A percentile compares a stretch with the other conserved stretches of the same genome.
phyloP scores from a whole-genome alignment of 2,113 vertebrate genomes.

The Collichthys lucidus region DNA sequence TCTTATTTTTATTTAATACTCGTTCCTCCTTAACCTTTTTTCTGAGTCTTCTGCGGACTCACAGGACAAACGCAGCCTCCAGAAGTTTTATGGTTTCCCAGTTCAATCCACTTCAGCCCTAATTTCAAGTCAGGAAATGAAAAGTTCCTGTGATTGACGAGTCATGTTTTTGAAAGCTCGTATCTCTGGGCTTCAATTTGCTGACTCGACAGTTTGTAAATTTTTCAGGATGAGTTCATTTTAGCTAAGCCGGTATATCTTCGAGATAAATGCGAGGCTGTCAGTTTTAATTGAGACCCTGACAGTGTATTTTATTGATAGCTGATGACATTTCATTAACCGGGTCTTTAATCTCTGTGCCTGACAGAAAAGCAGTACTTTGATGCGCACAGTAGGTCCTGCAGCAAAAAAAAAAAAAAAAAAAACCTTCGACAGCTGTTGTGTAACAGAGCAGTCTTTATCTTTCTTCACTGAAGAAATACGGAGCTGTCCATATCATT shows the following conservation, averaged over 20 bases:
- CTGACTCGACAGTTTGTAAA: conserved; percentile 19
- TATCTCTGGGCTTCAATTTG: conserved; percentile 4
- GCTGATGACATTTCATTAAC: conserved; percentile 30
- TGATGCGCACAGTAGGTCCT: background rate
- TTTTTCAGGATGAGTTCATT: background rate
- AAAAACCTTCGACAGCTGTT: background rate
- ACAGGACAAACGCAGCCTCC: background rate
- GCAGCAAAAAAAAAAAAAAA: background rate
- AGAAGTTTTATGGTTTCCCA: background rate
- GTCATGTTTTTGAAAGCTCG: background rate
- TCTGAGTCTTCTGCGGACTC: background rate
- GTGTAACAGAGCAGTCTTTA: background rate
- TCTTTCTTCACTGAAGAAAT: conserved; percentile 16
- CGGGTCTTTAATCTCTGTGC: conserved; percentile 25
- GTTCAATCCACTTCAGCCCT: background rate
- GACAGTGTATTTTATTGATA: conserved; percentile 26
- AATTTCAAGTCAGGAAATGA: background rate
- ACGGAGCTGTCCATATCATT: background rate
- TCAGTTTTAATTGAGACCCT: conserved; percentile 15
- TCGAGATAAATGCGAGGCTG: conserved; percentile 11
- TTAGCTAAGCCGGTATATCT: background rate
- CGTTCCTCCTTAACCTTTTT: background rate
- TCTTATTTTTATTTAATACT: background rate
- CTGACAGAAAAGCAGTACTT: conserved; percentile 17
- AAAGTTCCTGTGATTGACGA: background rate